These are phyloP conservation scores for Drosophila mulleri DNA, from an alignment of 2,888 invertebrate genomes.

Conservation along the genomic window DNA sequence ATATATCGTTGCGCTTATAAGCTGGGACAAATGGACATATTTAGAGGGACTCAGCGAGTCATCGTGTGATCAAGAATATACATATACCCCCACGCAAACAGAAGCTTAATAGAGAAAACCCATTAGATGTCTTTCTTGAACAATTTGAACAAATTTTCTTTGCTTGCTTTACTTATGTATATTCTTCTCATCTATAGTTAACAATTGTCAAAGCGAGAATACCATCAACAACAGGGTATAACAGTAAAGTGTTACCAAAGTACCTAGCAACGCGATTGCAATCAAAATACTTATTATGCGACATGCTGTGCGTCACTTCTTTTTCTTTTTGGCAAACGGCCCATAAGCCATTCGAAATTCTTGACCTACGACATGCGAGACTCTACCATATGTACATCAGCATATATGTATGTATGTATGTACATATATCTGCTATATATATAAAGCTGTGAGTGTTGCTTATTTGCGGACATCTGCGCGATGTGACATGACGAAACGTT, in stretches of 20 bases:
- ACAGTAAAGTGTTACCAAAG: background rate
- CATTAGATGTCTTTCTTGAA: background rate
- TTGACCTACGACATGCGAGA: conserved; percentile 60
- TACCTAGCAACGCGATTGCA: conserved; percentile 16
- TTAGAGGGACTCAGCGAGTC: background rate
- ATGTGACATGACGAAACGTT: conserved; percentile 55
- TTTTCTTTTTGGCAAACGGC: conserved; percentile 37
- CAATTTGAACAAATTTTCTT: no score
- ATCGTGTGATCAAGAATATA: background rate
- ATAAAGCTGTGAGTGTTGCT: conserved; percentile 8
- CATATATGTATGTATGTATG: background rate
- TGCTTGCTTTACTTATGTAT: no score
- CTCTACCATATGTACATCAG: conserved; percentile 2
- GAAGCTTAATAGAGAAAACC: background rate
- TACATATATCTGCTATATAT: conserved; percentile 1
- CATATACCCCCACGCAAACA: no score
- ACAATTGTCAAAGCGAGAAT: background rate
- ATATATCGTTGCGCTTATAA: no score
- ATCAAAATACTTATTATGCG: conserved; percentile 26
- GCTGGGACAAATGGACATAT: no score
- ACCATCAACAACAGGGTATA: background rate
- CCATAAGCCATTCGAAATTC: conserved; percentile 36
- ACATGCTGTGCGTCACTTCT: conserved; percentile 44
- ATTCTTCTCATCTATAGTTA: background rate
- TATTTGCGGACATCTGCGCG: conserved; percentile 26